A percentile compares a stretch with the other conserved stretches of the same genome.
These are phyloP conservation scores for Baccha elongata DNA, from an alignment of 2,888 invertebrate genomes.

Conservation along the genomic window DNA sequence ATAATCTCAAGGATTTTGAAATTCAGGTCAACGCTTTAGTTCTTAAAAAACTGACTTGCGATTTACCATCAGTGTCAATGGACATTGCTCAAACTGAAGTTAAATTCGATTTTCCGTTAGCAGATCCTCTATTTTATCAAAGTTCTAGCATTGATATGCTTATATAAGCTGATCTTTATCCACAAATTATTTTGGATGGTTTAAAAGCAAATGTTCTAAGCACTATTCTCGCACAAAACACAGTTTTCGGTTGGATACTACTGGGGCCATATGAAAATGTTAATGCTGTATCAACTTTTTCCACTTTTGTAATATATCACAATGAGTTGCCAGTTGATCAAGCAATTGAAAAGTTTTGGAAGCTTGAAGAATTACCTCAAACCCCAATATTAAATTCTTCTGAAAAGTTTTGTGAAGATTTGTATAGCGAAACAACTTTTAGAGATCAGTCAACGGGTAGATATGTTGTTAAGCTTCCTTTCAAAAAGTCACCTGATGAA, in stretches of 20 bases:
- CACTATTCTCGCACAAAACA: background rate
- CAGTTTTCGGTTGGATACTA: background rate
- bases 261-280: background rate
- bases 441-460: background rate
- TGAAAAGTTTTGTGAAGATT: background rate
- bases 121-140: too few species aligned
- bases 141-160: too few species aligned
- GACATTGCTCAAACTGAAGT: too few species aligned
- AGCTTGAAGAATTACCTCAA: background rate
- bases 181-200: background rate
- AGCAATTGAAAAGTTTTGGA: background rate
- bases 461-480: background rate
- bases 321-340: background rate
- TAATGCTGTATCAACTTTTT: background rate
- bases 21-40: conserved; percentile 4
- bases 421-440: background rate
- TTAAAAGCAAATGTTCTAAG: background rate
- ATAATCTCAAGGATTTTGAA: background rate
- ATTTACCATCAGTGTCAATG: too few species aligned
- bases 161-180: too few species aligned
- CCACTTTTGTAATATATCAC: background rate
- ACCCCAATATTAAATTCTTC: background rate
- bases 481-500: background rate
- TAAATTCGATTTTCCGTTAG: too few species aligned
- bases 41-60: conserved; percentile 1